Conservation (phyloP, 1,140 invertebrate genomes). For the Anoplolepis gracilipes region DNA sequence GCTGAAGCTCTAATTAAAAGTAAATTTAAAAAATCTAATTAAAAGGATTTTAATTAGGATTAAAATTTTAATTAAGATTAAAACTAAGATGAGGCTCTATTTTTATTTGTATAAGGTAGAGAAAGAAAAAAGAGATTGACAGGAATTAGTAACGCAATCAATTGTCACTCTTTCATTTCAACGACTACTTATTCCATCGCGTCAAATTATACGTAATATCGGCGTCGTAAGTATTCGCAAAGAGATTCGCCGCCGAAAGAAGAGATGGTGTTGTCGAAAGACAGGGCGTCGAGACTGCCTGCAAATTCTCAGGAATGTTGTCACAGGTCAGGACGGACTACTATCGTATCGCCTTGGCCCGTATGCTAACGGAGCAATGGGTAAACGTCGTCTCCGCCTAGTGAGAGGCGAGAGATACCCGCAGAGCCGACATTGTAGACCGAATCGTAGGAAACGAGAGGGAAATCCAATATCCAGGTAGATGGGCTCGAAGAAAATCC, state of each 20-base stretch:
- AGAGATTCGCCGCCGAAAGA: not conserved
- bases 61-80: not conserved
- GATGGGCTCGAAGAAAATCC: not conserved
- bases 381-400: constrained; percentile 55
- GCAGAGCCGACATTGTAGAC: not conserved
- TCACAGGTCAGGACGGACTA: constrained; percentile 57
- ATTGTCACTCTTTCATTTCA: not conserved
- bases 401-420: constrained; percentile 27
- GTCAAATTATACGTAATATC: not conserved
- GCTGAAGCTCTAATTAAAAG: too few relatives aligned
- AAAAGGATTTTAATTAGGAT: too few relatives aligned
- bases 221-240: not conserved
- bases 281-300: constrained; percentile 19
- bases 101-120: not conserved
- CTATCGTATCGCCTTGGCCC: constrained; percentile 19
- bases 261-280: not conserved
- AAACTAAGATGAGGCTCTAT: not conserved
- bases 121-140: not conserved
- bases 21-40: too few relatives aligned
- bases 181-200: not conserved
- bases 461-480: not conserved
- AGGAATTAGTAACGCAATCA: not conserved
- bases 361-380: constrained; percentile 57
- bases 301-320: constrained; percentile 63
- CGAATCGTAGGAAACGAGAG: not conserved